A percentile compares a stretch with the other conserved stretches of the same genome.
These are phyloP conservation scores for Daubentonia madagascariensis DNA, from an alignment of 2,113 vertebrate genomes.

Conservation along the genomic window DNA sequence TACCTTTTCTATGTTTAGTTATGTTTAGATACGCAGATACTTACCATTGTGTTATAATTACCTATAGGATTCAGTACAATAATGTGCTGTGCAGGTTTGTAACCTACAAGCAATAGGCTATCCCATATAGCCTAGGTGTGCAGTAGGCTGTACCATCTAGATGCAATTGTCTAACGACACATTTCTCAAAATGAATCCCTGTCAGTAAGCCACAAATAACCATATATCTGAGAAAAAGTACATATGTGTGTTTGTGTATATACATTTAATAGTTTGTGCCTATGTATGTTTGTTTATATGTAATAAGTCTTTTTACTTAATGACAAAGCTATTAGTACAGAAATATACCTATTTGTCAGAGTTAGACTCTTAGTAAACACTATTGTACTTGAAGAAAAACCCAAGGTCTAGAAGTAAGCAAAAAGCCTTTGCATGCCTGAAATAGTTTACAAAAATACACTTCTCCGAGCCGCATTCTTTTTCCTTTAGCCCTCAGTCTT, in stretches of 20 bases:
- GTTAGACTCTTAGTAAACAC: neutral
- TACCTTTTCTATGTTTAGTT: neutral
- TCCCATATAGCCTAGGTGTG: neutral
- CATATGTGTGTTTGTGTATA: neutral
- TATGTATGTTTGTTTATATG: neutral
- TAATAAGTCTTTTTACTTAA: neutral
- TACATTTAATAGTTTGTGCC: neutral
- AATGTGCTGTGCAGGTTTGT: neutral
- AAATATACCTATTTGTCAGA: neutral
- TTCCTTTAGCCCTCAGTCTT: neutral
- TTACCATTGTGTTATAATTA: neutral
- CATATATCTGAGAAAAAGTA: no score
- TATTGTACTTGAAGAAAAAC: neutral
- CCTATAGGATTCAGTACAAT: neutral
- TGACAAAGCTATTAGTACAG: neutral
- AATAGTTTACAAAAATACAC: neutral
- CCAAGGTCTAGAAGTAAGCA: no score
- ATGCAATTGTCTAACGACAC: neutral
- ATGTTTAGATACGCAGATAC: neutral
- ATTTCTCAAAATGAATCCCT: neutral
- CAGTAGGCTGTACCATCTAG: neutral
- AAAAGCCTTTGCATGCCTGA: neutral
- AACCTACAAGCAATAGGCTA: neutral
- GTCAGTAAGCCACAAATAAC: neutral
- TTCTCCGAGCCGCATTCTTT: neutral